A percentile compares a stretch with the other conserved stretches of the same genome.
Conservation (phyloP, 2,888 invertebrate genomes). For the Spodoptera picta region DNA sequence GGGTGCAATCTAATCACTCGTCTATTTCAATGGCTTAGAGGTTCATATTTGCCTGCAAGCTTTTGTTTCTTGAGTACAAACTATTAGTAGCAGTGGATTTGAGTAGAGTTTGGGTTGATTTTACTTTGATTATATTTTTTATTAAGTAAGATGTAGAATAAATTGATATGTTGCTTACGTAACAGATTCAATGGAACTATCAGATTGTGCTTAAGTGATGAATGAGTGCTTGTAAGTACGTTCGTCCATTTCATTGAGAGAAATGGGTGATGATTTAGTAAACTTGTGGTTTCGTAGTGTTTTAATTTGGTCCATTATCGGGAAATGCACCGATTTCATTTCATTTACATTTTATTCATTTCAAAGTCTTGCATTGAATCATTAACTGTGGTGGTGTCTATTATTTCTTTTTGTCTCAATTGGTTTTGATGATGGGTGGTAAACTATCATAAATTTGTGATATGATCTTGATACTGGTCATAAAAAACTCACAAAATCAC, state of each 20-base stretch:
- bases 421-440: too few relatives aligned
- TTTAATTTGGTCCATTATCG: constrained; percentile 1
- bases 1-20: constrained; percentile 27
- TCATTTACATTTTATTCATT: not conserved
- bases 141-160: too few relatives aligned
- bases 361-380: too few relatives aligned
- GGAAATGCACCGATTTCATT: constrained; percentile 1
- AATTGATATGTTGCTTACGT: not conserved
- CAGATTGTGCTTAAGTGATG: constrained; percentile 23
- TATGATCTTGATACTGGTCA: too few relatives aligned
- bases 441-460: too few relatives aligned
- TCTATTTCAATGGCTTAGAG: constrained; percentile 26
- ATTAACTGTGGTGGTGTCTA: too few relatives aligned
- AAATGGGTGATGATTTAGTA: constrained; percentile 30
- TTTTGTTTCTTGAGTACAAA: constrained; percentile 29
- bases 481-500: too few relatives aligned
- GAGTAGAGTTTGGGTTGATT: constrained; percentile 1
- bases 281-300: constrained; percentile 13
- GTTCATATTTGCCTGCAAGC: constrained; percentile 36
- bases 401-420: too few relatives aligned
- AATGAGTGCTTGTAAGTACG: constrained; percentile 31
- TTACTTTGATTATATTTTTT: not conserved
- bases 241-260: constrained; percentile 25
- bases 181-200: constrained; percentile 17
- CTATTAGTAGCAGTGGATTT: constrained; percentile 24